Evolutionary conservation across 2,113 vertebrate species (phyloP).

Genomic region (Piliocolobus tephrosceles): DNA sequence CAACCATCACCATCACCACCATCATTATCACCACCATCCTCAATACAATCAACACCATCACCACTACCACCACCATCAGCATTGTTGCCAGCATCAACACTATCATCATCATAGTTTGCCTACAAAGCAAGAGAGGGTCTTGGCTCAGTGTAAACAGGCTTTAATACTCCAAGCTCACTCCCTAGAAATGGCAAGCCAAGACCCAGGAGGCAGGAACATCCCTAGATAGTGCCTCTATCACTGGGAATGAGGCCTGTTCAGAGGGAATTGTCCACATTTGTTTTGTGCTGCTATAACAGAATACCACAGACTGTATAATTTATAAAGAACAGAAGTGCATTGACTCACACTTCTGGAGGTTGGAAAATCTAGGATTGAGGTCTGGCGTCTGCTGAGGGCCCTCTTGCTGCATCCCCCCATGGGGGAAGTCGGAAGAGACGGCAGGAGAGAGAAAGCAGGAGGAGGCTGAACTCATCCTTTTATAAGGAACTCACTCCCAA

Average conservation of each 20-base stretch:
- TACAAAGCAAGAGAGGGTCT: neutral
- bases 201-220: neutral
- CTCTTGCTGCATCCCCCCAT: neutral
- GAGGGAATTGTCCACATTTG: neutral
- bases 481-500: neutral
- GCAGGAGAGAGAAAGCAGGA: neutral
- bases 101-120: neutral
- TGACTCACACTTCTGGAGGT: neutral
- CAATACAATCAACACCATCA: neutral
- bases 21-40: accelerated
- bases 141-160: neutral
- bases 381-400: neutral
- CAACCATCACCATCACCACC: accelerated
- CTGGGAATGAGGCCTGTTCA: neutral
- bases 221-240: neutral
- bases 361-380: neutral
- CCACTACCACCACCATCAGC: accelerated
- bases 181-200: neutral
- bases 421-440: no score
- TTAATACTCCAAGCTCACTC: no score
- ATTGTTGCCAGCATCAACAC: neutral
- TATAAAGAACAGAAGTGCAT: neutral
- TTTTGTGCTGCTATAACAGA: neutral
- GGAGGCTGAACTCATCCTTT: no score
- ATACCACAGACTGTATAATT: neutral